These are phyloP conservation scores for Holacanthella duospinosa DNA, from an alignment of 2,888 invertebrate genomes.

Conservation along the genomic window DNA sequence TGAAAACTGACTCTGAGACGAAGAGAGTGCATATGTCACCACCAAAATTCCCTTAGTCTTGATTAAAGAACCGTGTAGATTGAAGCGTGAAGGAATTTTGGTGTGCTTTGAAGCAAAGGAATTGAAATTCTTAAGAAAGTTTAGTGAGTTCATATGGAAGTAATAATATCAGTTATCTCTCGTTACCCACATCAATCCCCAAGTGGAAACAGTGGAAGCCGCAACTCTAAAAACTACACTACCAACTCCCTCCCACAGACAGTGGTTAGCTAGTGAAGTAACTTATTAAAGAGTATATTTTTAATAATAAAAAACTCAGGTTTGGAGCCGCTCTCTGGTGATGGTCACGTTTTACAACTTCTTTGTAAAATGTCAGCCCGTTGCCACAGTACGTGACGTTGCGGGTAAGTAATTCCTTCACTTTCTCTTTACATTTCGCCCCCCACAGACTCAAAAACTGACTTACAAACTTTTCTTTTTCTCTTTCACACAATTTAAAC, in stretches of 20 bases:
- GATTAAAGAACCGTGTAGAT: not conserved
- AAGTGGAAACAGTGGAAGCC: too few relatives aligned
- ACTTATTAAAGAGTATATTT: too few relatives aligned
- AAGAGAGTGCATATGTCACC: not conserved
- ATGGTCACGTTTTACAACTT: conserved; percentile 79
- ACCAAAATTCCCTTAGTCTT: not conserved
- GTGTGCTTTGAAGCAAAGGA: too few relatives aligned
- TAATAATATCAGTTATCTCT: too few relatives aligned
- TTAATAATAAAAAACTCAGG: conserved; percentile 41
- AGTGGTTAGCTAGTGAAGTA: too few relatives aligned
- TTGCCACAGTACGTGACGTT: conserved; percentile 65
- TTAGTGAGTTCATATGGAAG: too few relatives aligned
- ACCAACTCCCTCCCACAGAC: too few relatives aligned
- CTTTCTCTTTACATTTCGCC: conserved; percentile 2
- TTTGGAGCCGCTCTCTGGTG: conserved; percentile 67
- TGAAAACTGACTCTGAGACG: not conserved
- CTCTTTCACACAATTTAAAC: not conserved
- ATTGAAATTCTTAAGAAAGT: too few relatives aligned
- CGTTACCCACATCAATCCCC: too few relatives aligned
- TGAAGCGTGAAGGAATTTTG: too few relatives aligned
- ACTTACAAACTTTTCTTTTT: not conserved
- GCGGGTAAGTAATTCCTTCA: conserved; percentile 52
- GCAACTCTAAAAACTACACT: too few relatives aligned
- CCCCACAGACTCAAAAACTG: not conserved
- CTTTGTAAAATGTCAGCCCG: conserved; percentile 63